Evolutionary conservation across 2,797 vertebrate genomes (phyloP).

Genomic region (Antrozous pallidus): DNA sequence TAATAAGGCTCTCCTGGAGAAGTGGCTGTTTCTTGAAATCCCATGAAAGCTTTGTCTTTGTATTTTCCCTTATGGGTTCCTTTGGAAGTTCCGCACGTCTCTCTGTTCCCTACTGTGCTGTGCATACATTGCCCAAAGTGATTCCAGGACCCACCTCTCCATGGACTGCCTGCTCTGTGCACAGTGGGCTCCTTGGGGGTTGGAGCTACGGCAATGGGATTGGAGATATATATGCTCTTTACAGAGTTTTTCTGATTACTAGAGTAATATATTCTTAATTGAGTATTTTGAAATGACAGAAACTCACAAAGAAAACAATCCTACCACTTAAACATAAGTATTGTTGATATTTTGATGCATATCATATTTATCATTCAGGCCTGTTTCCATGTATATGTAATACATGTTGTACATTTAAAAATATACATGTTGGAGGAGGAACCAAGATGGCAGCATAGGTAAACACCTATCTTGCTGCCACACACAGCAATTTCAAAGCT

Average conservation of each 20-base stretch:
- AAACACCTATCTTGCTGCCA: too few relatives aligned
- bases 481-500: too few relatives aligned
- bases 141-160: background rate
- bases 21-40: constrained; percentile 67
- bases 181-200: background rate
- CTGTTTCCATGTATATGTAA: background rate
- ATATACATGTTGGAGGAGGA: too few relatives aligned
- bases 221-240: background rate
- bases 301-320: background rate
- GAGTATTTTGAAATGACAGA: constrained; percentile 30
- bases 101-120: constrained; percentile 52
- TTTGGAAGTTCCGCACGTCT: constrained; percentile 59
- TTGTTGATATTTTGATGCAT: background rate
- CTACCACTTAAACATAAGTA: background rate
- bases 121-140: constrained; percentile 51
- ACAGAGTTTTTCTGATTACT: background rate
- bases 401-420: background rate
- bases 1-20: constrained; percentile 66
- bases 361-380: background rate
- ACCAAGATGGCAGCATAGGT: too few relatives aligned
- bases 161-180: background rate
- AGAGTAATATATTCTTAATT: background rate
- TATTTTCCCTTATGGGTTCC: constrained; percentile 51
- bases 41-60: constrained; percentile 69
- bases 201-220: background rate